phyloP scores from a whole-genome alignment of 1,140 invertebrate genomes.

The Agrilus planipennis region DNA sequence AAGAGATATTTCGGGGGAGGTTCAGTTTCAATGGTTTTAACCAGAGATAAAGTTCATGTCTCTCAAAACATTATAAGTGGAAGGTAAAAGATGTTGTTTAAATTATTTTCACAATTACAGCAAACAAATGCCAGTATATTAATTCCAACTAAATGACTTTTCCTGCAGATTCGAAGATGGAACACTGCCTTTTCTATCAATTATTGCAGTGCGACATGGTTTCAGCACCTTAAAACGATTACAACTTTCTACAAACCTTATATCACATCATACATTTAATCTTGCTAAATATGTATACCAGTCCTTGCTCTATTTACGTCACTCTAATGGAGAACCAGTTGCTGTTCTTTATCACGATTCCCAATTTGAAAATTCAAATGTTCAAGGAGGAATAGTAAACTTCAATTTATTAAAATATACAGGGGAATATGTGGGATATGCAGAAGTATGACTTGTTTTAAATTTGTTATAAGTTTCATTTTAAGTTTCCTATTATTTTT shows the following conservation, averaged over 20 bases:
- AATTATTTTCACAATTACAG: neutral
- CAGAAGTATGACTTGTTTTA: conserved; percentile 52
- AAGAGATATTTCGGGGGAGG: conserved; percentile 87
- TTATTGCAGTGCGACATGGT: conserved; percentile 69
- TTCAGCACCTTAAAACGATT: conserved; percentile 55
- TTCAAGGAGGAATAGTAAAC: conserved; percentile 77
- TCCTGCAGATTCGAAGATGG: conserved; percentile 85
- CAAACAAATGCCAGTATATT: neutral
- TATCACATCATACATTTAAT: conserved; percentile 63
- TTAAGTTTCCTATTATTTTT: conserved; percentile 7
- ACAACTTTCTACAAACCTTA: conserved; percentile 45
- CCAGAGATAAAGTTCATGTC: conserved; percentile 54
- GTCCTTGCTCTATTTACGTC: conserved; percentile 49
- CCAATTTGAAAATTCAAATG: conserved; percentile 45
- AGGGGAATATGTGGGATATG: conserved; percentile 75
- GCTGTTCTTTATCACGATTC: conserved; percentile 62
- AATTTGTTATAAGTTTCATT: conserved; percentile 19
- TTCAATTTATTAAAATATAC: conserved; percentile 75
- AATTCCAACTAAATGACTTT: conserved; percentile 1
- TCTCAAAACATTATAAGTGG: conserved; percentile 53
- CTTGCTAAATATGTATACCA: conserved; percentile 63
- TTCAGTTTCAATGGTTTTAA: conserved; percentile 71
- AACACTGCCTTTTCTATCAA: conserved; percentile 77
- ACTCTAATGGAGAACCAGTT: conserved; percentile 62
- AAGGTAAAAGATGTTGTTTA: conserved; percentile 44